Evolutionary conservation across 2,113 vertebrate genomes (phyloP).

Genomic region (Origma solitaria): DNA sequence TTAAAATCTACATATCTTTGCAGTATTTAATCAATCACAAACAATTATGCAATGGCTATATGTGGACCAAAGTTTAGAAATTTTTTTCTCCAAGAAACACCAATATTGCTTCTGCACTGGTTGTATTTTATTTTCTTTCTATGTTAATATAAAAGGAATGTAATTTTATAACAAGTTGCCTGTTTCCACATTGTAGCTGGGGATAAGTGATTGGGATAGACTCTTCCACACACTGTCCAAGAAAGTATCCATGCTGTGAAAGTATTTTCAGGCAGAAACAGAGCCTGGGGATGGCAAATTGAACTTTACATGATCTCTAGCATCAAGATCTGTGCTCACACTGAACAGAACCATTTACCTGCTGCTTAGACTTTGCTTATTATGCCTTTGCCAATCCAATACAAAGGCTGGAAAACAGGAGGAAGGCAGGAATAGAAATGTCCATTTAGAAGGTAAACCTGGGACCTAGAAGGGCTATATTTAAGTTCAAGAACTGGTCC

Average conservation of each 20-base stretch:
- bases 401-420: background rate
- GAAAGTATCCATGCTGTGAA: background rate
- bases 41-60: background rate
- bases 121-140: background rate
- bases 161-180: background rate
- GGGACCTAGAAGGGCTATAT: background rate
- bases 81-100: background rate
- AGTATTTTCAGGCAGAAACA: background rate
- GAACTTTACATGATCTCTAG: background rate
- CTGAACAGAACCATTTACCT: background rate
- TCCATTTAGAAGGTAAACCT: background rate
- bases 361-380: background rate
- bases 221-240: background rate
- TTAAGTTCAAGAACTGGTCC: background rate
- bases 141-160: background rate
- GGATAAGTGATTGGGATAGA: background rate
- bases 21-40: background rate
- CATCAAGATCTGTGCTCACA: background rate
- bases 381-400: background rate
- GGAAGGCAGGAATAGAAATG: background rate
- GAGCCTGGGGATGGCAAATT: background rate
- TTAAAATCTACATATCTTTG: background rate
- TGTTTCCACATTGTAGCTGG: rapidly evolving
- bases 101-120: background rate
- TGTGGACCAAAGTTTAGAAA: background rate